Conservation (phyloP, 2,797 vertebrate genomes). For the Thalassophryne amazonica region DNA sequence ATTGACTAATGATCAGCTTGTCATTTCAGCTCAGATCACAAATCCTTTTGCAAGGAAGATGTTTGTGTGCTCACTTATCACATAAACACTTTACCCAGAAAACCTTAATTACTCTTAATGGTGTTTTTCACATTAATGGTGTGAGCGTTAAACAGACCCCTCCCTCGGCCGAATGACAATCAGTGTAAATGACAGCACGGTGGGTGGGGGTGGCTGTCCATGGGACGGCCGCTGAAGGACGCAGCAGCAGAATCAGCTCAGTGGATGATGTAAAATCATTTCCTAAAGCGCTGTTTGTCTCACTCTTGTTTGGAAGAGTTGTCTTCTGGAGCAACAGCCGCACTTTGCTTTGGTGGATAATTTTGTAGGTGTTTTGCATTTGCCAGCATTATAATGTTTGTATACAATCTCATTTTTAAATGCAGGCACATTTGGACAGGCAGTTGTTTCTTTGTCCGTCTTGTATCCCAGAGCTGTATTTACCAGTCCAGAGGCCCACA, state of each 20-base stretch:
- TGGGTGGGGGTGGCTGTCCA: constrained; percentile 10
- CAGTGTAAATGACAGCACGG: constrained; percentile 55
- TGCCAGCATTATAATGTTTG: constrained; percentile 1
- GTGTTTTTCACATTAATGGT: constrained; percentile 65
- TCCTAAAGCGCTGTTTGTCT: not conserved
- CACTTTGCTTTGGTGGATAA: not conserved
- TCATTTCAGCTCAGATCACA: too few species aligned
- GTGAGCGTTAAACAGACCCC: constrained; percentile 47
- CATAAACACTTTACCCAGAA: constrained; percentile 30
- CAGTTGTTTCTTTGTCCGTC: too few species aligned
- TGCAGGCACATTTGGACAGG: constrained; percentile 41
- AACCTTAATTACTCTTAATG: constrained; percentile 67
- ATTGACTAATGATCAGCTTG: too few species aligned
- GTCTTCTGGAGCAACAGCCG: not conserved
- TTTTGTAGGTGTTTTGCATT: not conserved
- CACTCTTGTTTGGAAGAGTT: not conserved
- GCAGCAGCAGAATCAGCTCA: constrained; percentile 6
- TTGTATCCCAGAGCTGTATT: too few species aligned
- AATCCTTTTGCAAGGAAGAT: not conserved
- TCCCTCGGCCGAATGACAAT: constrained; percentile 72
- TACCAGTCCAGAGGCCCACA: too few species aligned
- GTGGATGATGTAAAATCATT: constrained; percentile 15
- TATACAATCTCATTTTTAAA: constrained; percentile 21
- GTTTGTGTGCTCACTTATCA: constrained; percentile 6
- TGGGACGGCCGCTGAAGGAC: constrained; percentile 2